phyloP scores from a whole-genome alignment of 37 sponge, comb jelly and placozoan genomes.

The Beroe ovata region DNA sequence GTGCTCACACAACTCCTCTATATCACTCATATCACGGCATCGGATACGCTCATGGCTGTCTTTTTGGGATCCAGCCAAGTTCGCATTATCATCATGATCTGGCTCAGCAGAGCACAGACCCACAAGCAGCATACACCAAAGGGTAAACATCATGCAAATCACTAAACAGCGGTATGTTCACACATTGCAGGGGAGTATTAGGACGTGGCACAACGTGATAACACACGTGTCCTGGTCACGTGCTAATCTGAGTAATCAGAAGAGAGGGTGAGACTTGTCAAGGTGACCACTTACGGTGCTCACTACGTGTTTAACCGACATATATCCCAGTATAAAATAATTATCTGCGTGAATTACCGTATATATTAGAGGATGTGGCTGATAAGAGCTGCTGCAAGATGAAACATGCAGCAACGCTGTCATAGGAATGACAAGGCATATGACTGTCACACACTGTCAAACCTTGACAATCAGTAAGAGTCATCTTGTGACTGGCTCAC shows the following conservation, averaged over 20 bases:
- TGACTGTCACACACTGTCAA: too few relatives aligned
- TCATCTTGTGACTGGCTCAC: too few relatives aligned
- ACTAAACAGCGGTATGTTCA: not conserved
- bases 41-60: not conserved
- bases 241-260: not conserved
- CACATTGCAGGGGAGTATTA: not conserved
- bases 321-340: too few relatives aligned
- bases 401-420: too few relatives aligned
- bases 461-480: too few relatives aligned
- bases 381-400: too few relatives aligned
- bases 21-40: slow-evolving; percentile 27
- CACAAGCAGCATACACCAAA: not conserved
- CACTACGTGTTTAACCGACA: too few relatives aligned
- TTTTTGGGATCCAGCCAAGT: not conserved
- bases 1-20: slow-evolving; percentile 57
- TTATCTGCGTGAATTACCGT: too few relatives aligned
- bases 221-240: not conserved
- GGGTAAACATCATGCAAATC: not conserved
- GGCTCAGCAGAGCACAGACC: not conserved
- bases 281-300: not conserved
- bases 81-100: not conserved
- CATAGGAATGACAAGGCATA: too few relatives aligned
- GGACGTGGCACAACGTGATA: not conserved
- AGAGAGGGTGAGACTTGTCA: not conserved
- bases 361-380: too few relatives aligned